These are phyloP conservation scores for Mormyrus lacerda DNA, from an alignment of 2,113 vertebrate genomes.

Conservation along the genomic window DNA sequence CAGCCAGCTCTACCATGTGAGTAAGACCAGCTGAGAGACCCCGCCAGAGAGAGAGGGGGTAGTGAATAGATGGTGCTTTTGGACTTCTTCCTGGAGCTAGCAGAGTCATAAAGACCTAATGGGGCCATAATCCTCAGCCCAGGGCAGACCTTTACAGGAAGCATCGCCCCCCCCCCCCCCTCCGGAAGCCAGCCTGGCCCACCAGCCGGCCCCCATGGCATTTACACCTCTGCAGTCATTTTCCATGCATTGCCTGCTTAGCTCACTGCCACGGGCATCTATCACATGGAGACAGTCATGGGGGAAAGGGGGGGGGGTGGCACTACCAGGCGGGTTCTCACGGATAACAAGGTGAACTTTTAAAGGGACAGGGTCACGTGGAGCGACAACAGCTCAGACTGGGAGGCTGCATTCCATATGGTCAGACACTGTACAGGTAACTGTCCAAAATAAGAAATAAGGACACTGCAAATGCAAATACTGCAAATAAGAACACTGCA, in stretches of 20 bases:
- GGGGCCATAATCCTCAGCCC: constrained; percentile 5
- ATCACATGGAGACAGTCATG: neutral
- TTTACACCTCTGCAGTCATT: neutral
- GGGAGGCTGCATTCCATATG: neutral
- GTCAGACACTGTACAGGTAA: neutral
- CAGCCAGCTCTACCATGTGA: neutral
- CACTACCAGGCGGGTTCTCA: neutral
- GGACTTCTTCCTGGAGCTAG: neutral
- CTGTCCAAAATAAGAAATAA: neutral
- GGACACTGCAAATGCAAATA: neutral
- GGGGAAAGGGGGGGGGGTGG: neutral
- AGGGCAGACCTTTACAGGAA: neutral
- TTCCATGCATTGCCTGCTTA: neutral
- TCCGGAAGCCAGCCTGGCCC: neutral
- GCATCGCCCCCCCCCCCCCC: neutral
- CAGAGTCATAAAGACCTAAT: constrained; percentile 19
- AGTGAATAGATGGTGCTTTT: neutral
- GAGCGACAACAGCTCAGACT: neutral
- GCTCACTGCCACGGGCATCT: neutral
- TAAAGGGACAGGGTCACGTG: neutral
- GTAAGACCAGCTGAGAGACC: neutral
- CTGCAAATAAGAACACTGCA: too few relatives aligned
- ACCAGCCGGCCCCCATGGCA: neutral
- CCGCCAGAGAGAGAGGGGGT: neutral
- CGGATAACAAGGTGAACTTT: neutral